Percentiles rank a stretch among this genome's conserved stretches.
Evolutionary conservation across 2,113 vertebrate species (phyloP).

Genomic region (Gopherus flavomarginatus): DNA sequence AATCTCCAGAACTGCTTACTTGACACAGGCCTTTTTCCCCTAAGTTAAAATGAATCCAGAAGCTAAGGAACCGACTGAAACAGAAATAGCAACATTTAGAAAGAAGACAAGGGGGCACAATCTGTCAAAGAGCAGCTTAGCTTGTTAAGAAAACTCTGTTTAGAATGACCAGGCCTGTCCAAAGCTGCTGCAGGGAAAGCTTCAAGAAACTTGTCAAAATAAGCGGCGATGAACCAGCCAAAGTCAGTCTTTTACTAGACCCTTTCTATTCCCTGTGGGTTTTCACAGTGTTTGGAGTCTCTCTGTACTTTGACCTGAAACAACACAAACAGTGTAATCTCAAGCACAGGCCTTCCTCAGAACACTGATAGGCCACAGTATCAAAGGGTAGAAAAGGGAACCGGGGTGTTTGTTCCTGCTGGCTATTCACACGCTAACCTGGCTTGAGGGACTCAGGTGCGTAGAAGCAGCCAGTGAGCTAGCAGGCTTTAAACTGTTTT

Average conservation of each 20-base stretch:
- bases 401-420: fast-evolving
- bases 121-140: not conserved
- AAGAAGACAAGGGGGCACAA: not conserved
- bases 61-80: not conserved
- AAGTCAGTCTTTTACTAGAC: not conserved
- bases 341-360: not conserved
- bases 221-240: not conserved
- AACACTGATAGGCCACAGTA: not conserved
- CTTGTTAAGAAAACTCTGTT: not conserved
- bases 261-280: not conserved
- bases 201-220: not conserved
- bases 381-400: not conserved
- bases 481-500: not conserved
- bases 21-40: not conserved
- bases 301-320: not conserved
- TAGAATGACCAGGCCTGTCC: not conserved
- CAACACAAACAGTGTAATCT: not conserved
- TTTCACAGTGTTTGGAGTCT: not conserved
- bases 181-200: not conserved
- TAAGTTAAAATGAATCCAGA: not conserved
- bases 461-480: fast-evolving
- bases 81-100: not conserved
- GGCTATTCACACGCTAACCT: fast-evolving
- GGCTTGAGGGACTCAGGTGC: fast-evolving
- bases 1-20: not conserved